Evolutionary conservation across 30 jellyfish, hydroid and myxozoan species (phyloP).

Genomic region (Turritopsis dohrnii): DNA sequence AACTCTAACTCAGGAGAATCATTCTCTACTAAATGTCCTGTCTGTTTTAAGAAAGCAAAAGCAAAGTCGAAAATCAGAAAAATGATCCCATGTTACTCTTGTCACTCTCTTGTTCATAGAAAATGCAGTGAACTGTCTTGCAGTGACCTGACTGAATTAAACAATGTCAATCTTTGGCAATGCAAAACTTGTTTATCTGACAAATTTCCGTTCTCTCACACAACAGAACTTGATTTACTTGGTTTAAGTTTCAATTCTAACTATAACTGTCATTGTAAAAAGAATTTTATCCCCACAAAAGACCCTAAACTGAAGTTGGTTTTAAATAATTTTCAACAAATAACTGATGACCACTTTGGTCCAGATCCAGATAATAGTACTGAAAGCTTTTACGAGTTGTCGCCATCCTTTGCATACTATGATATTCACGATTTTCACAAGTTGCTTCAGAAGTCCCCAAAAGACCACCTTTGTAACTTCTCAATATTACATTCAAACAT

Average conservation of each 20-base stretch:
- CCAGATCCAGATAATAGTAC: background rate
- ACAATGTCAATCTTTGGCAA: background rate
- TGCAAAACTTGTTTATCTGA: background rate
- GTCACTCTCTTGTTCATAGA: too few species aligned
- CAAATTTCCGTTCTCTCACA: background rate
- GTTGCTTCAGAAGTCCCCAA: background rate
- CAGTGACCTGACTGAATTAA: background rate
- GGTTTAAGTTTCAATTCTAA: background rate
- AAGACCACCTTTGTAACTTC: background rate
- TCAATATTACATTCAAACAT: slow-evolving; percentile 1
- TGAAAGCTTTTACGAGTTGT: slow-evolving; percentile 2
- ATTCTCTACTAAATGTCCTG: slow-evolving; percentile 9
- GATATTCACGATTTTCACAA: background rate
- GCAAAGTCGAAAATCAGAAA: background rate
- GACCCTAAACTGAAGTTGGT: background rate
- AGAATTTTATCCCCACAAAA: background rate
- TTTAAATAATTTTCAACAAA: background rate
- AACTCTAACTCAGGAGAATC: slow-evolving; percentile 10
- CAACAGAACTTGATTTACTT: background rate
- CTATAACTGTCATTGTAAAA: background rate
- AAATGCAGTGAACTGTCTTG: background rate
- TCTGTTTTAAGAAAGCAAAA: background rate
- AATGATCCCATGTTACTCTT: slow-evolving; percentile 8
- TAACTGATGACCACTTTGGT: background rate
- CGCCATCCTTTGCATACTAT: too few species aligned